Evolutionary conservation across 2,113 vertebrate species (phyloP), one percentile per base, ranked within the genome.

Genomic region (Cygnus buccinator): DNA sequence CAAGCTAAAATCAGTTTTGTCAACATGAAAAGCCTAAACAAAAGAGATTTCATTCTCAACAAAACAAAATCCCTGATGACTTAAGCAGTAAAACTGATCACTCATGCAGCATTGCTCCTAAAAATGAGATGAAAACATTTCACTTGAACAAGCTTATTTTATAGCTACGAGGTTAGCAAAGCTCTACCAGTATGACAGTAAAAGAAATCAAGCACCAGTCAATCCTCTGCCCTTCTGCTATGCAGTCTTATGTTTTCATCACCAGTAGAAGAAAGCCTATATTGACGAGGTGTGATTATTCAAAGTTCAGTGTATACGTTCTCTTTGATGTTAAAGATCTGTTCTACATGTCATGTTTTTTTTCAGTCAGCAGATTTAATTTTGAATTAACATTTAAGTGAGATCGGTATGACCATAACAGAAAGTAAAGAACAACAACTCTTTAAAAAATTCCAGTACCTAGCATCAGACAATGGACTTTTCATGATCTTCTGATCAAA

Each of bases 301-400:
- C 57, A 14, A 35, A 1, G 9, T 23, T 12, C 1, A 0, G 76
- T 3, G 1, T n/a, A 22, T 4, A 9, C 9, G 20, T 13, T 46
- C 52, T 44, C 63, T 86, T 50, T 72, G 71, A 73, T 80, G 58
- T 37, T 37, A 48, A 48, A 67, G 37, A 67, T 48, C 55, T 37
- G 18, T 8, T 66, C 44, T 37, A 41, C 43, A 19, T 5, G 10
- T 10, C 35, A n/a, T 59, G 73, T 46, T 70, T 13, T 68, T 83
- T 79, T 83, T 58, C 63, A 68, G 68, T 44, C 31, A 66, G 37
- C 12, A 75, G 43, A 66, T 48, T 54, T 0, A 0, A 52, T 70
- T 91, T 71, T 59, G 28, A 74, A 63, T 22, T 10, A 73, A 39
- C 20, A 11, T 48, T 21, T 48, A 48, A 11, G 46, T 22, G 46